These are phyloP conservation scores for Eurystomus gularis DNA, from an alignment of 2,113 vertebrate genomes.

Conservation along the genomic window DNA sequence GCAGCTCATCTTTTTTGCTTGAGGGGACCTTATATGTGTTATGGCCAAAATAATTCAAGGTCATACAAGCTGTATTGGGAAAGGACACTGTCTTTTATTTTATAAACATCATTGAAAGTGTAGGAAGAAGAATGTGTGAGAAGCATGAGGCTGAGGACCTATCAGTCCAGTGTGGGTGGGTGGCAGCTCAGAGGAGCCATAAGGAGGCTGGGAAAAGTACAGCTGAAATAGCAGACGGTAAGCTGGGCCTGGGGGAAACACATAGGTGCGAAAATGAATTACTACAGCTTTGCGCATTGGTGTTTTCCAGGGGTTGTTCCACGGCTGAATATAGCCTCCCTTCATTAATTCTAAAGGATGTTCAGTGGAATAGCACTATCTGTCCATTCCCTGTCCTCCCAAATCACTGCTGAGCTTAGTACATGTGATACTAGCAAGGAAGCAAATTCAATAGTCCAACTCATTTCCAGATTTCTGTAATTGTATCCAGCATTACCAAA, in stretches of 20 bases:
- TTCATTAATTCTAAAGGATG: not conserved
- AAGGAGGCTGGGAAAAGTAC: not conserved
- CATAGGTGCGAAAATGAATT: not conserved
- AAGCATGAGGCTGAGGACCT: not conserved
- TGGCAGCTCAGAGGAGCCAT: not conserved
- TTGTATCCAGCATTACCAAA: not conserved
- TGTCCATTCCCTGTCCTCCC: not conserved
- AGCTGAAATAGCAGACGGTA: not conserved
- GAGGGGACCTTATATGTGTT: not conserved
- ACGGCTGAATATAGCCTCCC: not conserved
- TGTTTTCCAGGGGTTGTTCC: not conserved
- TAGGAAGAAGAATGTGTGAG: not conserved
- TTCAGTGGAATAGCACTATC: not conserved
- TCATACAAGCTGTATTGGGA: not conserved
- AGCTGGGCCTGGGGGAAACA: not conserved
- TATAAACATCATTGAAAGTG: not conserved
- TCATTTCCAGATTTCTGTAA: not conserved
- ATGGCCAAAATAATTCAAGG: not conserved
- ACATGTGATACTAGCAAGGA: not conserved
- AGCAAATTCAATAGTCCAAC: not conserved
- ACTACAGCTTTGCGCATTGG: not conserved
- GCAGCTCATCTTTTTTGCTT: not conserved
- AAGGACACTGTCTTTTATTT: not conserved
- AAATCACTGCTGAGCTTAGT: not conserved
- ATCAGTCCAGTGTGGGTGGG: not conserved